phyloP scores from a whole-genome alignment of 2,113 vertebrate genomes.

The Grantiella picta region DNA sequence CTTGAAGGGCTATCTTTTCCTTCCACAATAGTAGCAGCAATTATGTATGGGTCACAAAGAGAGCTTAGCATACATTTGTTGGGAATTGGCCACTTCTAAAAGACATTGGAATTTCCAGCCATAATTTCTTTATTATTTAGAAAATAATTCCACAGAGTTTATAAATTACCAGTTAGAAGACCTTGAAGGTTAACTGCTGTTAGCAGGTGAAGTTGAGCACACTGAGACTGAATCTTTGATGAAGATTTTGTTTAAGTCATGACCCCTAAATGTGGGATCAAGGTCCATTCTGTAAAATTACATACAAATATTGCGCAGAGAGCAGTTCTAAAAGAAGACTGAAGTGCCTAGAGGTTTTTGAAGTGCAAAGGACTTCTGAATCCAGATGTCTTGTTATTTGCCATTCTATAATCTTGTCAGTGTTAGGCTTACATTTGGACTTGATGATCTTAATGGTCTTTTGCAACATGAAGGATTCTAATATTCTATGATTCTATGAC shows the following conservation, averaged over 20 bases:
- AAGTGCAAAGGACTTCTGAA: background rate
- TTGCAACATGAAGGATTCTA: background rate
- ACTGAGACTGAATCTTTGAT: background rate
- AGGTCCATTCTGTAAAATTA: background rate
- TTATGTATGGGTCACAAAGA: background rate
- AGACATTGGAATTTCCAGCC: background rate
- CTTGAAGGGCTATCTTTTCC: background rate
- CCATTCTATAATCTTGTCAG: background rate
- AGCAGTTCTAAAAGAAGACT: background rate
- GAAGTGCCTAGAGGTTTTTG: background rate
- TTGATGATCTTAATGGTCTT: background rate
- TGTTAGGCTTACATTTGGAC: background rate
- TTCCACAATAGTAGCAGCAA: background rate
- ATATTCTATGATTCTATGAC: background rate
- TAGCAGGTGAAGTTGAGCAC: background rate
- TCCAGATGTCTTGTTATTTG: background rate
- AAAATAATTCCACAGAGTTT: background rate
- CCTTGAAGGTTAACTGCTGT: background rate
- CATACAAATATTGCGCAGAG: background rate
- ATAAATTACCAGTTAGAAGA: background rate
- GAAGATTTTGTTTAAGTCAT: background rate
- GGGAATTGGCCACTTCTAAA: background rate
- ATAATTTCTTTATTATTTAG: background rate
- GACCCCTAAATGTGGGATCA: background rate
- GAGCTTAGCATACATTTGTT: background rate